These are phyloP conservation scores for Lucinisca nassula DNA, from an alignment of 2,888 invertebrate species.

Conservation along the genomic window DNA sequence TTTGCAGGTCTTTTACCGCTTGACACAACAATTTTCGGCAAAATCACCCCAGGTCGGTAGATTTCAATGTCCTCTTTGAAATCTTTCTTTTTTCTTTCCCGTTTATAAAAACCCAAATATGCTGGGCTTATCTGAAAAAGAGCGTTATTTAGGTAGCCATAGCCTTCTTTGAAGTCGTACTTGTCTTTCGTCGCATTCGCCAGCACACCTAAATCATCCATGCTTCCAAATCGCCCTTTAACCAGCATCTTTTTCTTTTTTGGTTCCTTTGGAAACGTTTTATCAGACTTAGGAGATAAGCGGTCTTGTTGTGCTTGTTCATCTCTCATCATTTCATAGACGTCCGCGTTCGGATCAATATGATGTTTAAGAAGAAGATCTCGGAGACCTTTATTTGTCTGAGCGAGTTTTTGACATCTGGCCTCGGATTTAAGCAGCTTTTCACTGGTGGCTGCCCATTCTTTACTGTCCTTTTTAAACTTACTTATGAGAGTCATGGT, in stretches of 20 bases:
- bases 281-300: background rate
- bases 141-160: slow-evolving; percentile 21
- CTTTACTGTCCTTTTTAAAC: slow-evolving; percentile 42
- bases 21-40: slow-evolving; percentile 38
- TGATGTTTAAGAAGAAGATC: slow-evolving; percentile 51
- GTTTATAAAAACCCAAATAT: slow-evolving; percentile 52
- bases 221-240: slow-evolving; percentile 11
- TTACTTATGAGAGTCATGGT: slow-evolving; percentile 14
- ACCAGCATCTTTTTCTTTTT: slow-evolving; percentile 32
- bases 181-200: slow-evolving; percentile 19
- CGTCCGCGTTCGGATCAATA: slow-evolving; percentile 54
- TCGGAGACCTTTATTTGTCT: slow-evolving; percentile 42
- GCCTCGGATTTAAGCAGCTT: slow-evolving; percentile 37
- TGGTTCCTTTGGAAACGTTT: slow-evolving; percentile 28
- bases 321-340: slow-evolving; percentile 25
- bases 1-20: background rate
- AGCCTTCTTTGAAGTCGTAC: slow-evolving; percentile 19
- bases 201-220: slow-evolving; percentile 35
- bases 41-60: slow-evolving; percentile 37
- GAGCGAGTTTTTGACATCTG: slow-evolving; percentile 21
- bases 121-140: slow-evolving; percentile 56
- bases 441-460: slow-evolving; percentile 44
- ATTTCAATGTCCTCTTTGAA: slow-evolving; percentile 2
- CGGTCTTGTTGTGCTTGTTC: background rate
- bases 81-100: slow-evolving; percentile 4